Evolutionary conservation across 2,797 vertebrate species (phyloP).

Genomic region (Anguilla pacifica): DNA sequence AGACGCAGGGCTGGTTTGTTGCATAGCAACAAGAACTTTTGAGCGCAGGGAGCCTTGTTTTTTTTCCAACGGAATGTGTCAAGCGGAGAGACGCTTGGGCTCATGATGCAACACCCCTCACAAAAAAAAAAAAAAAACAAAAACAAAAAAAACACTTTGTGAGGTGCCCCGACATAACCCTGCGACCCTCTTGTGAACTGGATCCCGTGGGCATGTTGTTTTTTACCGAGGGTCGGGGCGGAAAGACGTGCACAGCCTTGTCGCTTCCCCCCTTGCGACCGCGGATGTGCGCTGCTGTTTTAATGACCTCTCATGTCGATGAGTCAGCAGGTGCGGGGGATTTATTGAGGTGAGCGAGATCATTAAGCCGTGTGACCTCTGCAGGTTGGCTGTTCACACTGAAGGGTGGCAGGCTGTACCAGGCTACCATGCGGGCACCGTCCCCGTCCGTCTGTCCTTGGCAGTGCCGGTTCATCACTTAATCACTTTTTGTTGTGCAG

Average conservation of each 20-base stretch:
- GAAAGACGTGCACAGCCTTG: neutral
- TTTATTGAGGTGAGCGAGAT: neutral
- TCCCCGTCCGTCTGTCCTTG: neutral
- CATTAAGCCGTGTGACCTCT: neutral
- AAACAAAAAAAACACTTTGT: too few relatives aligned
- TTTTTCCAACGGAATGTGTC: conserved; percentile 73
- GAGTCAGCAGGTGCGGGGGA: conserved; percentile 5
- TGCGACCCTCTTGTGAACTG: neutral
- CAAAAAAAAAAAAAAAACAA: neutral
- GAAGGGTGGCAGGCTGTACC: neutral
- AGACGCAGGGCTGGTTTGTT: conserved; percentile 73
- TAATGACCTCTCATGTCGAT: neutral
- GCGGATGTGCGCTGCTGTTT: neutral
- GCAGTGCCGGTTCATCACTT: neutral
- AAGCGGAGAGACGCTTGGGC: conserved; percentile 54
- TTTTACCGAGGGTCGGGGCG: neutral
- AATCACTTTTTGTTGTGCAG: neutral
- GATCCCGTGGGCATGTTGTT: neutral
- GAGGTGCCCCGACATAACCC: neutral
- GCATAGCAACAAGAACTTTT: conserved; percentile 79
- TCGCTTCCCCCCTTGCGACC: neutral
- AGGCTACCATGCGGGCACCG: neutral
- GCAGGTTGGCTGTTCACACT: neutral
- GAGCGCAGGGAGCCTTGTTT: conserved; percentile 64
- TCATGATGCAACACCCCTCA: conserved; percentile 32